phyloP scores from a whole-genome alignment of 2,797 vertebrate species.

The Monodelphis domestica region DNA sequence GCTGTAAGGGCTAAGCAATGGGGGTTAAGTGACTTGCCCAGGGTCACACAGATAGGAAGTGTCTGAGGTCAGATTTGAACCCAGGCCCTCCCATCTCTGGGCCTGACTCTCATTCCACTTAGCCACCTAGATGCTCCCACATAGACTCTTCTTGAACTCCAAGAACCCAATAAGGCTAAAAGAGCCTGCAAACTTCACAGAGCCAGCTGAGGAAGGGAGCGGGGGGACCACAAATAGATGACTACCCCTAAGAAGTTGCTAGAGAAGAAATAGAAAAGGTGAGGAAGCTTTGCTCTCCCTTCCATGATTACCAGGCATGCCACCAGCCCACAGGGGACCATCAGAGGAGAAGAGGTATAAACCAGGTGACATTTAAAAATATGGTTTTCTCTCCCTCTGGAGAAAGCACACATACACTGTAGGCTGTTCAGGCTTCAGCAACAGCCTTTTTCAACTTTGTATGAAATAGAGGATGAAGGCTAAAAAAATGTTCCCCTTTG shows the following conservation, averaged over 20 bases:
- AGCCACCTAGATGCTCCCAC: no score
- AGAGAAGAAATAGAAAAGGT: background rate
- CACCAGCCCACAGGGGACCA: background rate
- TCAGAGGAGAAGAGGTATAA: background rate
- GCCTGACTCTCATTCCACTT: no score
- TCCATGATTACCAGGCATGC: background rate
- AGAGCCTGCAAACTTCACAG: background rate
- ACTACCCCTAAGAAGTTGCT: background rate
- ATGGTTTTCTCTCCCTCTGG: background rate
- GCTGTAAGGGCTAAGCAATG: no score
- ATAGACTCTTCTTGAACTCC: background rate
- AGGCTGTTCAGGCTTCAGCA: background rate
- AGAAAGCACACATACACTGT: background rate
- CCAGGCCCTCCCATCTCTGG: no score
- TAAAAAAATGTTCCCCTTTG: background rate
- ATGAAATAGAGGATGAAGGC: background rate
- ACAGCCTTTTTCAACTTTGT: conserved; percentile 4
- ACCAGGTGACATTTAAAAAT: background rate
- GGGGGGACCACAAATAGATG: background rate
- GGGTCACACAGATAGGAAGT: no score
- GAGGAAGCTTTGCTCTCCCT: background rate
- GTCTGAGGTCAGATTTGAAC: no score
- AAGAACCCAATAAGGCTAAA: background rate
- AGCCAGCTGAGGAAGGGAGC: background rate
- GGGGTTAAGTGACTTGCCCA: no score